phyloP scores from a whole-genome alignment of 2,113 vertebrate species.

The Tapirus terrestris region DNA sequence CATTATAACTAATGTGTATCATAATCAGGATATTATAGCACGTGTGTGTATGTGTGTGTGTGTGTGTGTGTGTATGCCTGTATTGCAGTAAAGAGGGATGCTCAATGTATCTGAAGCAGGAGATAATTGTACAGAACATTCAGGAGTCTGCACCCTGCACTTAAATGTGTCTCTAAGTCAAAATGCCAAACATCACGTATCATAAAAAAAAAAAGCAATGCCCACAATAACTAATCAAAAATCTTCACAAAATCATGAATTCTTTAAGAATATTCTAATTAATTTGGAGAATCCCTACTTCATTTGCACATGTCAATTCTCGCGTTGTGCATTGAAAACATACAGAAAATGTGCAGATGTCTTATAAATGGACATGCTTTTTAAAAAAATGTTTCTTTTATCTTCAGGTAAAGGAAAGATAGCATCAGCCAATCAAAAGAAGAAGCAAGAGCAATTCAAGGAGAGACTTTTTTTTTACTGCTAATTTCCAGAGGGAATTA shows the following conservation, averaged over 20 bases:
- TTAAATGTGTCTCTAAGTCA: not conserved
- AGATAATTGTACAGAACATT: not conserved
- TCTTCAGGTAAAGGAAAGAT: slow-evolving; percentile 86
- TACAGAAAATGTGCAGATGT: slow-evolving; percentile 50
- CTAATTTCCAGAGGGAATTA: slow-evolving; percentile 91
- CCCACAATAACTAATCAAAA: not conserved
- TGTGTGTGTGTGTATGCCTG: not conserved
- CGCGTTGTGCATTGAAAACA: not conserved
- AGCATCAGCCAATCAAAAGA: slow-evolving; percentile 92
- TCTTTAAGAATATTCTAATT: not conserved
- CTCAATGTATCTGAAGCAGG: not conserved
- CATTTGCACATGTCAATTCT: slow-evolving; percentile 37
- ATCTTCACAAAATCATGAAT: not conserved
- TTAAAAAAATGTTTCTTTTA: slow-evolving; percentile 72
- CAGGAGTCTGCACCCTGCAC: not conserved
- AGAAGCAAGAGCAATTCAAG: slow-evolving; percentile 91
- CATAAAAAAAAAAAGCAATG: not conserved
- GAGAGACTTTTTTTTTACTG: slow-evolving; percentile 92
- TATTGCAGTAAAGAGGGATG: not conserved
- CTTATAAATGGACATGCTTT: slow-evolving; percentile 70
- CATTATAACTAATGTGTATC: not conserved
- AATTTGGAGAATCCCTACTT: slow-evolving; percentile 33
- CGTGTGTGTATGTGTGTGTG: not conserved
- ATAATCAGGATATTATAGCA: not conserved
- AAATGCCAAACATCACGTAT: not conserved